Evolutionary conservation across 2,888 invertebrate species (phyloP), one percentile per base, ranked within the genome.

Genomic region (Pristionchus mayeri): DNA sequence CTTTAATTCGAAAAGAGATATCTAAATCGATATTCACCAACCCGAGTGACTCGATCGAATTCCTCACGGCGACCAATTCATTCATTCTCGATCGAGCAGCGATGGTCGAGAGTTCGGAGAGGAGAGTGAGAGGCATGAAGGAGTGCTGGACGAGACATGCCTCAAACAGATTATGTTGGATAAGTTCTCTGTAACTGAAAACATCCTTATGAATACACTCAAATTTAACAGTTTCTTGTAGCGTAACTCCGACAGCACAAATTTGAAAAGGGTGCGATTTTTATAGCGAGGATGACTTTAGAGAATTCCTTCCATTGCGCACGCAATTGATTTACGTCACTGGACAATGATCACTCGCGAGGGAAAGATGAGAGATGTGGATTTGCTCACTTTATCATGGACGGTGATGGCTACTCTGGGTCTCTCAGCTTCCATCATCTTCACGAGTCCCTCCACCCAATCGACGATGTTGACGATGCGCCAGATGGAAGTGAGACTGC

Each of bases 391-490:
- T 76, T 91, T 91, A 85, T 91, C 91, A 86, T 91, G 91, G 13
- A 90, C 88, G 27, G 89, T 89, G 21, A 90, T 80, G 21, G 86
- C 34, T 84, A 86, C 78, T 85, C 85, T 13, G 48, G 76, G 27
- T 86, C 82, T 52, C 86, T 88, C 21, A 84, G 67, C 85, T 57
- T 89, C 89, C 21, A 88, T 57, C 71, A 87, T 76, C 44, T 83
- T 83, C 75, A 89, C 71, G 75, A 91, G 86, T 44, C 89, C 87
- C 84, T 91, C 90, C 40, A 90, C 88, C 85, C 88, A 91, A 84
- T 91, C 91, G n/a, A 91, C 87, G 24, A 87, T 85, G 48, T 87
- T 84, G n/a, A 91, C 88, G 30, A 91, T 87, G 34, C 89, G 60
- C 78, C 89, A 88, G 60, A 91, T 88, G 24, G 87, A 84, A 11